phyloP scores from a whole-genome alignment of 2,797 vertebrate genomes.

The Erpetoichthys calabaricus region DNA sequence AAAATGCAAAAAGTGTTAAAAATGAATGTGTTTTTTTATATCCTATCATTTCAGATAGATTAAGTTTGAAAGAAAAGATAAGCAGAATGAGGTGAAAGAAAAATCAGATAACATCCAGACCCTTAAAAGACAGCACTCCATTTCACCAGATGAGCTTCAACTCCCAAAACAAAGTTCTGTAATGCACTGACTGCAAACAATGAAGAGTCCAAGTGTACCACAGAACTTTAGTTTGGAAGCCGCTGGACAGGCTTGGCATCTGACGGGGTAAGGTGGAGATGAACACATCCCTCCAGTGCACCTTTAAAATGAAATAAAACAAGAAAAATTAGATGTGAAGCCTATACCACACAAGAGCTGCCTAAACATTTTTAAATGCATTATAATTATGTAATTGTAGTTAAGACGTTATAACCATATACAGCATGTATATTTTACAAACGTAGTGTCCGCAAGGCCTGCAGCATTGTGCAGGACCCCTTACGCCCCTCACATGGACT shows the following conservation, averaged over 20 bases:
- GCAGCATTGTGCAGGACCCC: too few species aligned
- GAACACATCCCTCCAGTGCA: conserved; percentile 25
- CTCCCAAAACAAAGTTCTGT: conserved; percentile 78
- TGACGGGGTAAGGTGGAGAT: conserved; percentile 33
- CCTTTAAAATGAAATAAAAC: conserved; percentile 32
- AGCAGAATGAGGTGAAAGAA: too few species aligned
- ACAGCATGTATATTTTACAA: too few species aligned
- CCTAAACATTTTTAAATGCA: too few species aligned
- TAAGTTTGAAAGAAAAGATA: neutral
- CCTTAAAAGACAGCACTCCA: conserved; percentile 30
- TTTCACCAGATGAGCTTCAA: conserved; percentile 40
- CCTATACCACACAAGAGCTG: too few species aligned
- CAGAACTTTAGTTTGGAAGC: conserved; percentile 76
- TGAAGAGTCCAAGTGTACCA: conserved; percentile 65
- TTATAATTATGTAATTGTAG: too few species aligned
- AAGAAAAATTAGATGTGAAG: neutral
- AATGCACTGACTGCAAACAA: conserved; percentile 71
- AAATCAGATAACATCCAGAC: neutral
- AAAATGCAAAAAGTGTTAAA: too few species aligned
- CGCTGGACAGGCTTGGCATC: conserved; percentile 47
- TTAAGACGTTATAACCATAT: too few species aligned
- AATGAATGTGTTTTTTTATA: too few species aligned
- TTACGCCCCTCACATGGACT: too few species aligned
- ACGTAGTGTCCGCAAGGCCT: too few species aligned
- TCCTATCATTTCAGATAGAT: too few species aligned